phyloP scores from a whole-genome alignment of 2,113 vertebrate species.

The Paramormyrops kingsleyae region DNA sequence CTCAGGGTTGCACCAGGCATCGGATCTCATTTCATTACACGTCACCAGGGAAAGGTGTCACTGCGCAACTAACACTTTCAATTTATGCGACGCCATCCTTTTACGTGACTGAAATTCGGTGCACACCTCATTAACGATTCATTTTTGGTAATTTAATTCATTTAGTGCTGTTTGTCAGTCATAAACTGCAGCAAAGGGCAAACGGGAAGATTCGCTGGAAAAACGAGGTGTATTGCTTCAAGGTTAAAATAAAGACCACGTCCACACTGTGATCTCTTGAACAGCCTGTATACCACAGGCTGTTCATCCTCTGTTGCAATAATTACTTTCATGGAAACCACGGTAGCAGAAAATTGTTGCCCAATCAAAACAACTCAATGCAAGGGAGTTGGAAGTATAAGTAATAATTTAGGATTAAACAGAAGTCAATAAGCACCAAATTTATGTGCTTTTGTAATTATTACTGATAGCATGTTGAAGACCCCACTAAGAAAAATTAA shows the following conservation, averaged over 20 bases:
- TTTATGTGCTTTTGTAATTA: background rate
- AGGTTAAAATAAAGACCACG: background rate
- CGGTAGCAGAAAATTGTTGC: background rate
- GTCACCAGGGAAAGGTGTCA: background rate
- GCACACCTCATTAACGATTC: constrained; percentile 12
- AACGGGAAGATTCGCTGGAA: background rate
- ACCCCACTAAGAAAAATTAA: background rate
- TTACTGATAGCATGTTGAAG: background rate
- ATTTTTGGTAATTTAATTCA: constrained; percentile 1
- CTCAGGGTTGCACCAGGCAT: background rate
- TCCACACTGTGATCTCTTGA: too few species aligned
- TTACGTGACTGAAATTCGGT: background rate
- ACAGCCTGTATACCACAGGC: background rate
- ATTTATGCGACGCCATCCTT: constrained; percentile 2
- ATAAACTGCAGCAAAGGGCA: constrained; percentile 6
- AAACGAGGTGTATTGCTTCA: background rate
- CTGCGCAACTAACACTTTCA: background rate
- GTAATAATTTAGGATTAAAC: background rate
- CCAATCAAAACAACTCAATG: background rate
- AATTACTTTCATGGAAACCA: background rate
- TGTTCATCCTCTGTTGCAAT: background rate
- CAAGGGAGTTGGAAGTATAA: background rate
- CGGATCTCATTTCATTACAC: constrained; percentile 1
- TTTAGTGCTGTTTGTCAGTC: constrained; percentile 15
- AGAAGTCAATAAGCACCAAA: background rate